These are phyloP conservation scores for Phoxinus phoxinus DNA, from an alignment of 2,113 vertebrate genomes.

Conservation along the genomic window DNA sequence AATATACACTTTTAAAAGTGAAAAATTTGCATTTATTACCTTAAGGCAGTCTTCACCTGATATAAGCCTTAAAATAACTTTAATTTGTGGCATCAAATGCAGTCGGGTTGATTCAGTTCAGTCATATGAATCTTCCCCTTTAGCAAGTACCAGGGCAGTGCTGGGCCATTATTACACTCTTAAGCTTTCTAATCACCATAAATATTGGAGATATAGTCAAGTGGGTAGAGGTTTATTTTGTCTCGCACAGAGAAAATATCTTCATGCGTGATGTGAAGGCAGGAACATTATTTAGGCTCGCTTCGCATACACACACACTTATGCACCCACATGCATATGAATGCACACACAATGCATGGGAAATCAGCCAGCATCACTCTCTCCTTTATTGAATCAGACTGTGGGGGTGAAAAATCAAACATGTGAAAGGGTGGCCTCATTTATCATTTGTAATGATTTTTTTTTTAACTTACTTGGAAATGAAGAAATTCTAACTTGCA, in stretches of 20 bases:
- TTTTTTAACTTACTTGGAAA: not conserved
- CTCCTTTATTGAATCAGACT: not conserved
- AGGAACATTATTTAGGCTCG: not conserved
- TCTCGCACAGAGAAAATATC: not conserved
- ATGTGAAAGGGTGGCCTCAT: not conserved
- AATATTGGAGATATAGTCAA: not conserved
- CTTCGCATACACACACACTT: not conserved
- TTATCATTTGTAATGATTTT: not conserved
- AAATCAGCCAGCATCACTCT: not conserved
- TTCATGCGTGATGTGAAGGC: not conserved
- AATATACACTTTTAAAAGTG: not conserved
- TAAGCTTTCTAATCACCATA: slow-evolving; percentile 2
- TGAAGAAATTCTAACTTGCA: not conserved
- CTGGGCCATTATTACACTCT: not conserved
- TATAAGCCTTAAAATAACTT: not conserved
- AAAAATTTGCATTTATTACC: not conserved
- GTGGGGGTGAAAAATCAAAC: no score
- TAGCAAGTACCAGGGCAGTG: not conserved
- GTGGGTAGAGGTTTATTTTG: not conserved
- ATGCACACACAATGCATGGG: not conserved
- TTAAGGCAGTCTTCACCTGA: not conserved
- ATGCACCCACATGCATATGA: not conserved
- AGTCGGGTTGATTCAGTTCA: not conserved
- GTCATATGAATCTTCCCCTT: not conserved
- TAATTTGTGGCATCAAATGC: not conserved